Base-by-base conservation (phyloP, 2,797 vertebrate species). In the Mastacembelus armatus region DNA sequence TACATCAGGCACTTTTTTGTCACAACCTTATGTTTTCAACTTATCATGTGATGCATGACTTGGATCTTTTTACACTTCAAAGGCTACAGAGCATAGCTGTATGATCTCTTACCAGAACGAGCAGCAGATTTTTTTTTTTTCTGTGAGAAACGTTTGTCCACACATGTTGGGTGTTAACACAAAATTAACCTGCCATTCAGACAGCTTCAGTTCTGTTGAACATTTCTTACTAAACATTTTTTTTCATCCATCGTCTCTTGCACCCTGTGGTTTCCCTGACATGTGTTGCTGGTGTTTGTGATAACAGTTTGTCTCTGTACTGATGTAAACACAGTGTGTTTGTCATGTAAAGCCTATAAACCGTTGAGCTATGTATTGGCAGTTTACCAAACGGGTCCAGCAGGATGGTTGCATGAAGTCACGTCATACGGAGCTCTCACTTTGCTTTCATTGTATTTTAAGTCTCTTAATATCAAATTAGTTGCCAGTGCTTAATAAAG, bases 41-140 rank as follows among this genome's bases (percentile, higher is more conserved):
- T 76, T 52, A 36, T 56, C n/a, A 35, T 32, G 39, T 40, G 49
- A 63, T 18, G 72, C 40, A 14, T 32, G 62, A 36, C 72, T 69
- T n/a, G 2, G 72, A 59, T 82, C 74, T 9, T 66, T 68, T 80
- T 65, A 59, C 60, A 22, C 85, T 85, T 85, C 77, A 85, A 85
- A 85, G 78, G 43, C 1, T 6, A 7, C 42, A 24, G 48, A 21
- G 29, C 71, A 73, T 66, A 78, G 78, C 74, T 77, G 60, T 18
- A 2, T 32, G 40, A 60, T 63, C 68, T 1, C 18, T 24, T 21
- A 27, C 36, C 49, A 27, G 39, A 48, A 30, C 2, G 2, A 64
- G 18, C 30, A 7, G 8, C 48, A 33, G 15, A 35, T 55, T 59
- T 22, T 16, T 36, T 19, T 49, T 32, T 50, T 14, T 21, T 51